These are phyloP conservation scores for Pemphigus obesinymphae DNA, from an alignment of 1,140 invertebrate genomes.

Conservation along the genomic window DNA sequence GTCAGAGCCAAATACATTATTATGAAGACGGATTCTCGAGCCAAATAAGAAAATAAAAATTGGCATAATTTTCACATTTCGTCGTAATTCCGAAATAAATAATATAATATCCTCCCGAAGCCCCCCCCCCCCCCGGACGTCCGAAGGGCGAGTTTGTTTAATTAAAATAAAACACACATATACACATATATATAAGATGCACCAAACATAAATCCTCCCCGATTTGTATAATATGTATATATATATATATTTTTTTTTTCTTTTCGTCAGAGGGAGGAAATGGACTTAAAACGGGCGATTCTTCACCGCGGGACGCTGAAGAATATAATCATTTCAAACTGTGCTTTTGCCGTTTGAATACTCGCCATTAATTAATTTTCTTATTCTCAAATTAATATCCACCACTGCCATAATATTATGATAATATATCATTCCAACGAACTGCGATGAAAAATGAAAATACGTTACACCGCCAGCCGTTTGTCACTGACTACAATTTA, in stretches of 20 bases:
- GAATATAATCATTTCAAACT: constrained; percentile 7
- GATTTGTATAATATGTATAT: too few species aligned
- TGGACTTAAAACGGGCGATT: not conserved
- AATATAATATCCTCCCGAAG: constrained; percentile 3
- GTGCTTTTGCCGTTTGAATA: not conserved
- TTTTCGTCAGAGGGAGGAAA: constrained; percentile 1
- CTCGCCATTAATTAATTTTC: constrained; percentile 1
- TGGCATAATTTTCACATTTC: constrained; percentile 11
- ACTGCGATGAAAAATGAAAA: too few species aligned
- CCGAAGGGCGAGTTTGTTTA: not conserved
- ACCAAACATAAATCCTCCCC: not conserved
- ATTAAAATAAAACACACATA: constrained; percentile 31
- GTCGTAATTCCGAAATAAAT: not conserved
- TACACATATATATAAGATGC: too few species aligned
- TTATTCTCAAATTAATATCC: not conserved
- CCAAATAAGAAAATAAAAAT: not conserved
- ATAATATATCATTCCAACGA: too few species aligned
- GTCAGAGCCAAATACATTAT: not conserved
- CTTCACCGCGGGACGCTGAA: constrained; percentile 9
- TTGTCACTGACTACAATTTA: too few species aligned
- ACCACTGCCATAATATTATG: too few species aligned
- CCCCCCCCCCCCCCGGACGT: too few species aligned
- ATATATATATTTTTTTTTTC: not conserved
- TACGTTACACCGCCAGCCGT: too few species aligned
- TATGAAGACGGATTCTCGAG: not conserved